Percentiles rank a stretch among this genome's conserved stretches.
Conservation (phyloP, 2,797 vertebrate species). For the Lepus townsendii region DNA sequence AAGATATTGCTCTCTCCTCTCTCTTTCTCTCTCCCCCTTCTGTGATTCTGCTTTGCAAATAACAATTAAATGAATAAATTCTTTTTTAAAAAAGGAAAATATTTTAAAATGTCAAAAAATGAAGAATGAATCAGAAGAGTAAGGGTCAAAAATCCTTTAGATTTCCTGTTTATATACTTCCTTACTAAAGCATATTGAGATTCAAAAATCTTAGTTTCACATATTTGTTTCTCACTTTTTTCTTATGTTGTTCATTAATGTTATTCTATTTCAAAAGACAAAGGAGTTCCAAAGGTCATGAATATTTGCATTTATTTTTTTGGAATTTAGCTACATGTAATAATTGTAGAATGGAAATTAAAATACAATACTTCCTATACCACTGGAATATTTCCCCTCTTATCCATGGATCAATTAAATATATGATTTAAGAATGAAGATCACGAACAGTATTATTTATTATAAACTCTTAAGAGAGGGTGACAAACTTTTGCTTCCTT, state of each 20-base stretch:
- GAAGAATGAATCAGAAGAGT: not conserved
- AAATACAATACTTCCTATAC: not conserved
- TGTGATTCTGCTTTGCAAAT: too few species aligned
- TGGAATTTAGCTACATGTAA: conserved; percentile 52
- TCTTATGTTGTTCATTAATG: not conserved
- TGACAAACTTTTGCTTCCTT: conserved; percentile 4
- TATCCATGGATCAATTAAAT: conserved; percentile 10
- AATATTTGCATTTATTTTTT: not conserved
- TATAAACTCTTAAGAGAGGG: not conserved
- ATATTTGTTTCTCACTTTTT: conserved; percentile 25
- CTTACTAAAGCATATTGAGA: conserved; percentile 6
- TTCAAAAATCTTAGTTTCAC: not conserved
- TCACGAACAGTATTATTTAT: not conserved
- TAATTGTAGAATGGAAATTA: not conserved
- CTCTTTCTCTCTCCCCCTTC: too few species aligned
- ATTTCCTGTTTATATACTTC: conserved; percentile 51
- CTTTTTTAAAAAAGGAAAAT: too few species aligned
- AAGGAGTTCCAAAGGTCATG: conserved; percentile 25
- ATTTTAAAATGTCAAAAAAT: not conserved
- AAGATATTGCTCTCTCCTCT: too few species aligned
- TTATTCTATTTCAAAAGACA: conserved; percentile 51
- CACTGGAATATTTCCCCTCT: not conserved
- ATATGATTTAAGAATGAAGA: not conserved
- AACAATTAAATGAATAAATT: too few species aligned
- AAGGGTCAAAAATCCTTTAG: not conserved